Base-by-base conservation (phyloP, 2,797 vertebrate genomes). In the Pantherophis vulpinus region DNA sequence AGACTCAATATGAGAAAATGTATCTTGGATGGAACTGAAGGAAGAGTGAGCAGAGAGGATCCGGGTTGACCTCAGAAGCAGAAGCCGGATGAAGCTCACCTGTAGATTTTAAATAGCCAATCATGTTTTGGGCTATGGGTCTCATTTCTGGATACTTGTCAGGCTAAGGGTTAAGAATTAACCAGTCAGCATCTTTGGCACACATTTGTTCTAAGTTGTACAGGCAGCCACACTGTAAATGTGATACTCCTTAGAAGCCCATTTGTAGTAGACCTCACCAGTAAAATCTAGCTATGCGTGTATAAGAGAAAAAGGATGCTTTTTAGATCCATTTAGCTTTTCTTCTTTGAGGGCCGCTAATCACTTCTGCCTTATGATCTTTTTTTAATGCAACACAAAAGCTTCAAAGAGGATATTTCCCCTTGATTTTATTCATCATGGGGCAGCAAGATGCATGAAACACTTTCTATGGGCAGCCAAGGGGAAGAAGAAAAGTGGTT, bases 331-430 rank as follows among this genome's bases (percentile, higher is more conserved):
- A 94, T 93, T 94, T 91, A 92, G 32, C 94, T 25, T 93, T 93
- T 94, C 94, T 93, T 93, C 96, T 97, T 97, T 96, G 97, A 97
- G 96, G 95, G 91, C 42, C 42, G 42, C 91, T 88, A n/a, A 11
- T 54, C 11, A 6, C 14, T 83, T 88, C 93, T 91, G 93, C 90
- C 56, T 91, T 91, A 56, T 59, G 88, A 94, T 92, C 74, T 2
- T 0, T 94, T 95, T 95, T 93, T 93, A 91, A 93, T 0, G 0
- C 92, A 74, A 70, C 6, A 0, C 12, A 66, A 92, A 94, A 59
- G 90, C 95, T 97, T 97, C 96, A 97, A 97, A 97, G 94, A 93
- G 96, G 96, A 96, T 96, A 96, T 96, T 95, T 96, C 95, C 95
- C 96, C 90, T 94, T 93, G 93, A 95, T 94, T 97, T 61, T 96